Conservation (phyloP, 2,888 invertebrate genomes). For the Lithophane leautieri region DNA sequence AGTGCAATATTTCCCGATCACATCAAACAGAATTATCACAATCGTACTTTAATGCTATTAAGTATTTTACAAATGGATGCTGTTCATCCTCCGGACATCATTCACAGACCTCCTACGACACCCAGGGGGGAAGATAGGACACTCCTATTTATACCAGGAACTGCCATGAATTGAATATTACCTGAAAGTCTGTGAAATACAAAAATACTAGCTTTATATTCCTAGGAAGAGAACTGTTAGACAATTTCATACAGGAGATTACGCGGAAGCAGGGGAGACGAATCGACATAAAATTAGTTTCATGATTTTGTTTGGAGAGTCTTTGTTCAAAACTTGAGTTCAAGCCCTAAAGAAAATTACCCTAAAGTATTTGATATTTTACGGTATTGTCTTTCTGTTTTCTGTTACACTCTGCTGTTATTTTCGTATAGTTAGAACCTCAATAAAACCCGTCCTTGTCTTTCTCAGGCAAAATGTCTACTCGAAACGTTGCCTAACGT, state of each 20-base stretch:
- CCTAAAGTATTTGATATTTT: background rate
- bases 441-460: background rate
- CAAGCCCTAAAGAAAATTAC: background rate
- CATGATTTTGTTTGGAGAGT: constrained; percentile 28
- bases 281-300: constrained; percentile 34
- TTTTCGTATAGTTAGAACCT: background rate
- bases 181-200: constrained; percentile 37
- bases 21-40: constrained; percentile 37
- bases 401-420: background rate
- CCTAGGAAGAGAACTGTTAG: constrained; percentile 17
- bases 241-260: constrained; percentile 47
- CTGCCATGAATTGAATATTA: constrained; percentile 50
- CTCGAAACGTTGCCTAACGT: constrained; percentile 19
- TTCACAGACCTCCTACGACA: constrained; percentile 41
- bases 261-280: constrained; percentile 39
- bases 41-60: constrained; percentile 43
- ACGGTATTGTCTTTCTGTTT: no score
- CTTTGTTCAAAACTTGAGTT: constrained; percentile 2
- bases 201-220: constrained; percentile 39
- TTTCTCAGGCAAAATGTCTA: constrained; percentile 7
- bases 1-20: constrained; percentile 21
- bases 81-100: constrained; percentile 30
- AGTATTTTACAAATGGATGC: constrained; percentile 47
- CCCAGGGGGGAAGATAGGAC: constrained; percentile 48
- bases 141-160: constrained; percentile 53